Conservation (phyloP, 1,140 invertebrate genomes). For the Drosophila melanica region DNA sequence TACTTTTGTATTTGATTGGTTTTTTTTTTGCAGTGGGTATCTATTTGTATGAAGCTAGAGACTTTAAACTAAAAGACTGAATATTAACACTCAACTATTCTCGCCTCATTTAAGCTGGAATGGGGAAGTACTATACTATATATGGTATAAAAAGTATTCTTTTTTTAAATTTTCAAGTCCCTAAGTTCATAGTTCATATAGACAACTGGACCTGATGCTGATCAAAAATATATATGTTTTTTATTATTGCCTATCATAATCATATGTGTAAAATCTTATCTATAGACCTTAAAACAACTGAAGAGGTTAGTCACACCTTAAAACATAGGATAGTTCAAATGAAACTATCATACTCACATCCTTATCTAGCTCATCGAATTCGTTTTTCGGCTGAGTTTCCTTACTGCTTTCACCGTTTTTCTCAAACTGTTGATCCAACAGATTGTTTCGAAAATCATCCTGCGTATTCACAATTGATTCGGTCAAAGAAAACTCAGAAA, state of each 20-base stretch:
- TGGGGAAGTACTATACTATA: no score
- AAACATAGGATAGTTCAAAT: not conserved
- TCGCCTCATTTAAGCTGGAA: no score
- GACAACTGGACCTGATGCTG: no score
- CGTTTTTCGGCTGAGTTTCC: constrained; percentile 1
- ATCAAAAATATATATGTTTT: not conserved
- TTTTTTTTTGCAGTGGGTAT: no score
- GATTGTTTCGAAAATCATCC: constrained; percentile 75
- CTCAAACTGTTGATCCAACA: constrained; percentile 51
- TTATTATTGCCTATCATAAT: not conserved
- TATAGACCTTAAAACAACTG: no score
- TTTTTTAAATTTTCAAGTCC: no score
- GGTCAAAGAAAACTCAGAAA: constrained; percentile 6
- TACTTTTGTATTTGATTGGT: no score
- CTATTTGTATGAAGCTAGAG: no score
- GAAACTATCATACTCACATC: constrained; percentile 41
- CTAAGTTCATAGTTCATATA: no score
- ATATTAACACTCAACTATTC: no score
- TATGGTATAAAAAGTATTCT: no score
- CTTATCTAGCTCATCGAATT: constrained; percentile 31
- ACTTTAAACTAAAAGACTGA: no score
- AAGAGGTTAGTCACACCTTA: constrained; percentile 52
- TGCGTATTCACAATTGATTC: constrained; percentile 37
- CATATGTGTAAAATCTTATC: not conserved
- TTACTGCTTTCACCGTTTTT: not conserved